Base-by-base conservation (phyloP, 2,113 vertebrate genomes). In the Puntigrus tetrazona region DNA sequence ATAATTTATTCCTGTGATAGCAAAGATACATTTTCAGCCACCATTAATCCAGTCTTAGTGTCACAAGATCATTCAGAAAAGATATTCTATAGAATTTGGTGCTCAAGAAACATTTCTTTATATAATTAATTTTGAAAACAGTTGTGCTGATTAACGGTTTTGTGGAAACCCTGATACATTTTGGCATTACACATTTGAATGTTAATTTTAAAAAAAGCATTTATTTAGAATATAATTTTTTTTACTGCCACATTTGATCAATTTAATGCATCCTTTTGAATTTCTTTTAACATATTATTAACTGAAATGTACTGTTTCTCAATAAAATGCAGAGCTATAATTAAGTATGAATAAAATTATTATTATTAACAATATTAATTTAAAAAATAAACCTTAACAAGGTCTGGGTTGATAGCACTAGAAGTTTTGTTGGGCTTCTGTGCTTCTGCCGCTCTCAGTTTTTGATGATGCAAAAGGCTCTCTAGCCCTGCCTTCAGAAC, bases 381-480 rank as follows among this genome's bases (percentile, higher is more conserved):
- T n/a, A n/a, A 3, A 72, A 7, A 22, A 38, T 4, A 25, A 18
- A 82, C 65, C 65, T 70, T 70, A 38, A 52, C 29, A 34, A 72
- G 55, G 76, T 45, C n/a, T 27, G 13, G 82, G 81, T 63, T 65
- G 27, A 63, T 65, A 25, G 86, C 0, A 0, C 79, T 43, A 77
- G 79, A 90, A 88, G 91, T 92, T 85, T 87, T 92, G 67, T 69
- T 57, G 79, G 81, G 34, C 2, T 41, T 27, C 41, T 88, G 77
- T 20, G 74, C 36, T 70, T 85, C 85, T 22, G 72, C 73, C 38
- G 75, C 84, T 79, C 81, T 90, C 8, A 88, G 87, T 86, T 90
- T 89, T 88, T 91, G 88, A 74, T 91, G 83, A 86, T 89, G 92
- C 86, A 87, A 20, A 2, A 92, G 36, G 11, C 84, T 89, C 81